Evolutionary conservation across 2,888 invertebrate species (phyloP).

Genomic region (Rhingia campestris): DNA sequence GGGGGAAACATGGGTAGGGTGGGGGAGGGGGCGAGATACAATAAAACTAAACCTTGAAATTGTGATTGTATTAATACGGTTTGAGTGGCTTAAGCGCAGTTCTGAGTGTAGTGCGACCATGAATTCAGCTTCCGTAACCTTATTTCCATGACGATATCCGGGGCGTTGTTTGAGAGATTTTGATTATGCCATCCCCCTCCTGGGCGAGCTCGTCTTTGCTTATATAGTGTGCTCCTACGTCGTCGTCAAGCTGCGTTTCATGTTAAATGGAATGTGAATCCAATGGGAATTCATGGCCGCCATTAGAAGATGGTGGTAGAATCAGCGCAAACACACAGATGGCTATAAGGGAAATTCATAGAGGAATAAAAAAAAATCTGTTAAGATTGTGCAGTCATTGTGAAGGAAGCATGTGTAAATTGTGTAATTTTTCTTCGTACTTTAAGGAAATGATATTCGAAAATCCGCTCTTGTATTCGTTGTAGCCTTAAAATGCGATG

Average conservation of each 20-base stretch:
- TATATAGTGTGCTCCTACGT: not conserved
- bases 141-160: not conserved
- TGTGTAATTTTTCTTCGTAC: not conserved
- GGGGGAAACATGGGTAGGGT: not conserved
- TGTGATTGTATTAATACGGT: constrained; percentile 48
- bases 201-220: constrained; percentile 1
- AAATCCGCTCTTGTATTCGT: not conserved
- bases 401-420: constrained; percentile 3
- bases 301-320: constrained; percentile 5
- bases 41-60: constrained; percentile 57
- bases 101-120: constrained; percentile 10
- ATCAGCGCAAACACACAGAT: constrained; percentile 6
- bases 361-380: not conserved
- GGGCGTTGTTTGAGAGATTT: constrained; percentile 28
- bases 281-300: constrained; percentile 55
- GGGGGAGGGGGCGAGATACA: constrained; percentile 19
- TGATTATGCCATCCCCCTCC: constrained; percentile 1
- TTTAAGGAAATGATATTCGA: not conserved
- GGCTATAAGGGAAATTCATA: not conserved
- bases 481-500: not conserved
- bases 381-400: constrained; percentile 40
- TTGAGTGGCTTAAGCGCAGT: constrained; percentile 20
- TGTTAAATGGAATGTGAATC: constrained; percentile 67
- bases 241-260: constrained; percentile 3
- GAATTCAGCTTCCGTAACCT: constrained; percentile 7